phyloP scores from a whole-genome alignment of 53 echinoderm and acorn worm species.

The Astropecten irregularis region DNA sequence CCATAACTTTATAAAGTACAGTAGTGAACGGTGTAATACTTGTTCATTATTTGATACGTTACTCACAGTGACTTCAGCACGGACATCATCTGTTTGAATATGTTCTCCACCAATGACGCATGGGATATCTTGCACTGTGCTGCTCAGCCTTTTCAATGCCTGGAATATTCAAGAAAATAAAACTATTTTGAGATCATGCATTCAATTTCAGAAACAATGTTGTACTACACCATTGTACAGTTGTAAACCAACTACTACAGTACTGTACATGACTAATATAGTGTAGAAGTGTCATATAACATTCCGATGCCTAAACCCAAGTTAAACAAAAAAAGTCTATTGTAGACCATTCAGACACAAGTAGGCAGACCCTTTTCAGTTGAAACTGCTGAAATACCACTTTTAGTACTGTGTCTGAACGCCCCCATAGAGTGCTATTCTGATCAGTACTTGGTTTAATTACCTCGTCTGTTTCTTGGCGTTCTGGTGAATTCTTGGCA shows the following conservation, averaged over 20 bases:
- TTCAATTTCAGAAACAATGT: no score
- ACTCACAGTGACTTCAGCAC: slow-evolving; percentile 87
- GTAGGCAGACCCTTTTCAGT: no score
- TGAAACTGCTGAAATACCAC: no score
- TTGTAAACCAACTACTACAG: neutral
- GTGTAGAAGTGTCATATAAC: neutral
- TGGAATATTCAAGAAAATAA: slow-evolving; percentile 17
- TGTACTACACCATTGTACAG: no score
- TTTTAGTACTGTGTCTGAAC: no score
- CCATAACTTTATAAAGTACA: no score
- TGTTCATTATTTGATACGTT: no score
- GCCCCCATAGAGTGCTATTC: no score
- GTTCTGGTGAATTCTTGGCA: slow-evolving; percentile 82
- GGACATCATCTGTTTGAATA: slow-evolving; percentile 72
- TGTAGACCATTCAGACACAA: neutral
- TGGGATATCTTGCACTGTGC: slow-evolving; percentile 74
- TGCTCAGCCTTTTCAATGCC: slow-evolving; percentile 76
- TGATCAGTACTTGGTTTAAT: neutral
- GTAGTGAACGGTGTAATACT: no score
- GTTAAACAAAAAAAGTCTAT: no score
- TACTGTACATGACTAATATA: neutral
- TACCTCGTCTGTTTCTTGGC: slow-evolving; percentile 80
- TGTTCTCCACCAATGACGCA: slow-evolving; percentile 86
- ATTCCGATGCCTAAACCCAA: neutral
- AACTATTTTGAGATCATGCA: no score